Percentiles rank a stretch among this genome's conserved stretches.
These are phyloP conservation scores for Seriola dumerili DNA, from an alignment of 2,113 vertebrate species.

Conservation along the genomic window DNA sequence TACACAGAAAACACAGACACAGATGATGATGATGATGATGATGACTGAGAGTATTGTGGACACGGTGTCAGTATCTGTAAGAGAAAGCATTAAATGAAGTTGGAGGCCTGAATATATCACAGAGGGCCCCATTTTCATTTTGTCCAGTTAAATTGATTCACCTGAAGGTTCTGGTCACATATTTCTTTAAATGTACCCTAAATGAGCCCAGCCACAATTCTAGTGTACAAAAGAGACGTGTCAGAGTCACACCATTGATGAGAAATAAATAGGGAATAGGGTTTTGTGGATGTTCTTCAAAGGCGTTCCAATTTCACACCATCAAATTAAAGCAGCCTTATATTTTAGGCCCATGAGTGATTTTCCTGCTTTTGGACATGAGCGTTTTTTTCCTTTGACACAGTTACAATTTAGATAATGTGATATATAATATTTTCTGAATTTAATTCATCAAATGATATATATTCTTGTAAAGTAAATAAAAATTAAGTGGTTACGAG, in stretches of 20 bases:
- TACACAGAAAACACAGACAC: neutral
- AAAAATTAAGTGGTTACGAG: neutral
- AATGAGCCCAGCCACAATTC: constrained; percentile 58
- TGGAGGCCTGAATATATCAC: constrained; percentile 43
- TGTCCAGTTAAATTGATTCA: constrained; percentile 52
- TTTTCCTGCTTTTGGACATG: constrained; percentile 51
- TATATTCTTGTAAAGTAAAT: constrained; percentile 11
- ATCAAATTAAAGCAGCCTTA: constrained; percentile 70
- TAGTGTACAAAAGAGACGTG: constrained; percentile 56
- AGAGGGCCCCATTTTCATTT: constrained; percentile 52
- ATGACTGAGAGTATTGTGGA: constrained; percentile 7
- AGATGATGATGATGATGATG: constrained; percentile 16
- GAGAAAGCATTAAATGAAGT: constrained; percentile 21
- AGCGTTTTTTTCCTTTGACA: constrained; percentile 40
- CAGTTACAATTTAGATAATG: constrained; percentile 35
- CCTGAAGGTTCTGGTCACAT: constrained; percentile 61
- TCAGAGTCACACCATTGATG: constrained; percentile 59
- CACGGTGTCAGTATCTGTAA: constrained; percentile 12
- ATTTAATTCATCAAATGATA: constrained; percentile 5
- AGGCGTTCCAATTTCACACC: constrained; percentile 76
- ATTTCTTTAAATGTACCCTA: constrained; percentile 62
- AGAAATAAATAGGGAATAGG: constrained; percentile 65
- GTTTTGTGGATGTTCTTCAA: constrained; percentile 72
- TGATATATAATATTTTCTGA: constrained; percentile 27
- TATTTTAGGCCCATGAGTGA: constrained; percentile 59